Base-by-base conservation (phyloP, 2,888 invertebrate genomes). In the Drosophila emarginata region DNA sequence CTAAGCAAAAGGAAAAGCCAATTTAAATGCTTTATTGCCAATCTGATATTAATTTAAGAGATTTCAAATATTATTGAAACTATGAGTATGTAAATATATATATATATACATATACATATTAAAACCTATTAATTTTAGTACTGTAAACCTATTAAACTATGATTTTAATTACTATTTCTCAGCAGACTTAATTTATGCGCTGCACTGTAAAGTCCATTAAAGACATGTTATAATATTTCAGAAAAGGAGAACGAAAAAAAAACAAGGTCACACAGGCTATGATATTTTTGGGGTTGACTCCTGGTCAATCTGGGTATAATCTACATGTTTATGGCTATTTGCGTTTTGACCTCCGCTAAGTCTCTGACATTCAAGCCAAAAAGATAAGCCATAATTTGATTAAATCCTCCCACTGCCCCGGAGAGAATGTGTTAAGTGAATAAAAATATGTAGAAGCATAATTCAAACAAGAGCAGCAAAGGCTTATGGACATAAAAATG, bases 311-410 rank as follows among this genome's bases (percentile, higher is more conserved):
- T 70, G 69, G 64, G 54, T 80, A 74, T 87, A 87, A 84, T 84
- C 84, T 87, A 71, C 77, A 87, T 84, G 84, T 84, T 84, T 84
- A 84, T 84, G 84, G 84, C 82, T 84, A 84, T 84, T 84, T 87
- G 84, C 82, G 74, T 84, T 84, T 82, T 78, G 87, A 81, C 87
- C 85, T 86, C 86, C 79, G 84, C 82, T 76, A 80, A 78, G 82
- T 77, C 61, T 66, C 45, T 64, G 66, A 51, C 69, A 58, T 40
- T 18, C 68, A 45, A 45, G 45, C 18, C 45, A 45, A 45, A 45
- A 53, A 84, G 84, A 84, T 84, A 84, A 84, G 87, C 85, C 72
- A 81, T 84, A 84, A 84, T 84, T 84, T 84, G 84, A 84, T 84
- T 84, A 84, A 77, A 68, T 67, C 69, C 57, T 60, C 21, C 62